phyloP scores from a whole-genome alignment of 2,888 invertebrate species.

The Ellobium chinense region DNA sequence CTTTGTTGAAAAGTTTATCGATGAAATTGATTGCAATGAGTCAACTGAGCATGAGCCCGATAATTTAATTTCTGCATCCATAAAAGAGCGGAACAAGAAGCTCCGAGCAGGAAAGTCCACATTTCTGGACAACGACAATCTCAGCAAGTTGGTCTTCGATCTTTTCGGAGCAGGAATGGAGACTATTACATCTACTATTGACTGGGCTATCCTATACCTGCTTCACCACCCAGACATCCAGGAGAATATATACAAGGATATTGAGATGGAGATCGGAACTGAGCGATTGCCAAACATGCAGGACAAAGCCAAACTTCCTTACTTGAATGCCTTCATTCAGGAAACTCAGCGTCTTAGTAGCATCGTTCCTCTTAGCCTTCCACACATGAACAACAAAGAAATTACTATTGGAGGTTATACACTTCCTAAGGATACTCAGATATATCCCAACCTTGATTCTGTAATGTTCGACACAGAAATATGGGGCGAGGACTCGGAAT shows the following conservation, averaged over 20 bases:
- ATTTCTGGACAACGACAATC: neutral
- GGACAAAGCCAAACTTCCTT: constrained; percentile 24
- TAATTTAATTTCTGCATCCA: neutral
- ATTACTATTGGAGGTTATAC: neutral
- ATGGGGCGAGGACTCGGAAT: neutral
- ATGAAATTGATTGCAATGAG: neutral
- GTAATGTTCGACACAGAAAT: neutral
- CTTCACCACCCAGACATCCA: constrained; percentile 5
- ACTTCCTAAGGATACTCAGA: neutral
- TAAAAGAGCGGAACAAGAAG: neutral
- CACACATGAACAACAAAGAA: neutral
- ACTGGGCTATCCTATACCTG: neutral
- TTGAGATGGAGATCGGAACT: constrained; percentile 21
- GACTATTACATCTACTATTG: neutral
- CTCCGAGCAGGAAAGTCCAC: neutral
- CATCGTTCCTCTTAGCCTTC: constrained; percentile 11
- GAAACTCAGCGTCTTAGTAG: constrained; percentile 34
- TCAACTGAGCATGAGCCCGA: neutral
- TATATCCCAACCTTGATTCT: neutral
- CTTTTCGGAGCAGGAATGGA: neutral
- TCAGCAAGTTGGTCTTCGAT: neutral
- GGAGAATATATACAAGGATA: constrained; percentile 13
- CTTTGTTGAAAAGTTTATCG: neutral
- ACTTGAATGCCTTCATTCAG: constrained; percentile 34
- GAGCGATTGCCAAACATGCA: constrained; percentile 9